Percentiles rank a stretch among this genome's conserved stretches.
Evolutionary conservation across 2,888 invertebrate species (phyloP).

Genomic region (Chalcosyrphus nemorum): DNA sequence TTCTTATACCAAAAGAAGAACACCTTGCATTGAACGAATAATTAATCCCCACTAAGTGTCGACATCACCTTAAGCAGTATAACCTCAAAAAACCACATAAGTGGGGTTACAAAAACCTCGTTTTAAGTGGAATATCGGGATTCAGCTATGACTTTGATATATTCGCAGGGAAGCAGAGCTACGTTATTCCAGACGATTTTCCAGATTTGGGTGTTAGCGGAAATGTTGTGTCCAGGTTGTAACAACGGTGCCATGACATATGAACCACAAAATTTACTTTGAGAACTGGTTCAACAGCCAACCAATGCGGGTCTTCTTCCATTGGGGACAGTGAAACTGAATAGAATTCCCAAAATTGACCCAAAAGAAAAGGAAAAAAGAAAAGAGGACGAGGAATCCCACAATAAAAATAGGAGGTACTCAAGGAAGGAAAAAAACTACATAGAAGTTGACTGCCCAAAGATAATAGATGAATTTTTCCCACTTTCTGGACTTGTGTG

Average conservation of each 20-base stretch:
- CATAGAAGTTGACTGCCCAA: constrained; percentile 57
- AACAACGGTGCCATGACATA: constrained; percentile 23
- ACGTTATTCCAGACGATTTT: constrained; percentile 8
- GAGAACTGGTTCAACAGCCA: constrained; percentile 62
- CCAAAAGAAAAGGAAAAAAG: too few relatives aligned
- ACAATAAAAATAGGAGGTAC: constrained; percentile 30
- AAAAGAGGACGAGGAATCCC: constrained; percentile 47
- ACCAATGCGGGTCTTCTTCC: constrained; percentile 24
- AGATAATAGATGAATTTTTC: neutral
- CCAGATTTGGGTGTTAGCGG: constrained; percentile 19
- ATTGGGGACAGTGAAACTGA: constrained; percentile 48
- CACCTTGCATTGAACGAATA: constrained; percentile 16
- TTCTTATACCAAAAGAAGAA: constrained; percentile 32
- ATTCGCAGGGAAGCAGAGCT: constrained; percentile 14
- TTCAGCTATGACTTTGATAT: neutral
- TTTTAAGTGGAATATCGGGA: constrained; percentile 17
- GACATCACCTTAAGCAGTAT: constrained; percentile 3
- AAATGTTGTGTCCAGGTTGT: neutral
- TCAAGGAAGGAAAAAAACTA: constrained; percentile 47
- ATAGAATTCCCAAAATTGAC: constrained; percentile 56
- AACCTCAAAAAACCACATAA: constrained; percentile 20
- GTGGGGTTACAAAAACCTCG: constrained; percentile 20
- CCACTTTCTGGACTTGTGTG: constrained; percentile 13
- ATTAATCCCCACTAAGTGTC: constrained; percentile 23
- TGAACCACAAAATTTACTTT: constrained; percentile 42